Base-by-base conservation (phyloP, 2,888 invertebrate species). In the Corythucha ciliata region DNA sequence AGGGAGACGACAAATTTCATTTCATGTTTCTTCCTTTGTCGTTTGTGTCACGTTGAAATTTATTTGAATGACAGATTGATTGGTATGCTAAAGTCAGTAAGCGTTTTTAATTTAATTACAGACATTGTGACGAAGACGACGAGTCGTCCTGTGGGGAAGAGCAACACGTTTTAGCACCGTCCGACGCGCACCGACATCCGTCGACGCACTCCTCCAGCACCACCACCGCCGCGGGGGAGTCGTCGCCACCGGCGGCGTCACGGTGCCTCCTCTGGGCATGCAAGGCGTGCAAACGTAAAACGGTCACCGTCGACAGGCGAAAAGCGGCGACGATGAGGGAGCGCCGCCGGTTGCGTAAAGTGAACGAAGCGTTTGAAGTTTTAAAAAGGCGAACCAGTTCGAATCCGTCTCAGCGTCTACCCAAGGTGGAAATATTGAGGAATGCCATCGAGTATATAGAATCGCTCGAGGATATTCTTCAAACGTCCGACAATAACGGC, bases 381-480 rank as follows among this genome's bases (percentile, higher is more conserved):
- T 72, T 98, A 32, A 88, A 97, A 65, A 77, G 88, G 63, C 73
- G 96, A 49, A 93, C 97, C 0, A 87, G 94, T 63, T 86, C 90
- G 52, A 92, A 91, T 72, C 96, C 96, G 1, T 93, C 90, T 65
- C 97, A 97, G 63, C 75, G 97, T 48, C 74, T 98, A 62, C 96
- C 97, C 1, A 98, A 98, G 74, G 85, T 98, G 57, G 97, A 98
- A 71, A 97, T 98, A 59, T 75, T 98, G 29, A 75, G 96, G 56
- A 93, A 93, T 62, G 97, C 97, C 33, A 98, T 98, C 65, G 96
- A 96, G 63, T 96, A 97, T 67, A 97, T 97, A 60, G 96, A 94
- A 66, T 81, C 85, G 59, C 70, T 91, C 58, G 90, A 91, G 65
- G 87, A 88, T 53, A 74, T 91, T 4, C 68, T 91, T 2, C 78